Evolutionary conservation across 2,113 vertebrate species (phyloP), one percentile per base, ranked within the genome.

Genomic region (Otolemur garnettii): DNA sequence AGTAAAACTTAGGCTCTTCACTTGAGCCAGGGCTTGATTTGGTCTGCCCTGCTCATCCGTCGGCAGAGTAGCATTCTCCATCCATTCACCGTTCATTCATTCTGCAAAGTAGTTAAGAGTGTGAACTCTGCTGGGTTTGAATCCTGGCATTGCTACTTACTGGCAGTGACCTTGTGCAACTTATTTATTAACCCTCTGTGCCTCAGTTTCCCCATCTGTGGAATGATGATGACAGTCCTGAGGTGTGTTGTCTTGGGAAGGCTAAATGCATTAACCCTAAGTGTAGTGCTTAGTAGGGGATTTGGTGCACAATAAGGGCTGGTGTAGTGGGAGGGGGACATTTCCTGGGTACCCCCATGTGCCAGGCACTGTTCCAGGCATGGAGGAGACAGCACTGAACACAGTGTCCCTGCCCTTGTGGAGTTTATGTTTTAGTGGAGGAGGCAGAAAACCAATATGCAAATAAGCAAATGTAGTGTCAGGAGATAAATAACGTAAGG

Each of bases 311-410:
- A 14, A 6, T 45, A 0, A 83, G 77, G 64, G 15, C 22, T 14
- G 12, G 22, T 24, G 8, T 6, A 0, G 30, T 3, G 38, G 26
- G 14, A 17, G 17, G 2, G 17, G 14, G 4, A 17, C 59, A 5
- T 35, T 93, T 81, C 38, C 1, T 2, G 62, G 80, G 45, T 17
- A 12, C 19, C 7, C 7, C 26, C 28, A 14, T 0, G 10, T 57
- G 42, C 64, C 10, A 0, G 9, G 50, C 28, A 4, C 33, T 0
- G 10, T 57, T n/a, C 64, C 10, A 0, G 9, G 50, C 28, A 4
- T 26, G 13, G 42, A 30, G 28, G 13, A 60, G 26, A 26, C 1
- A 5, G 38, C 50, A 62, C 55, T 7, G 64, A 86, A n/a, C 30
- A 24, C 10, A 50, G 30, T 4, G 17, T 19, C 55, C 28, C 42